Base-by-base conservation (phyloP, 2,888 invertebrate genomes). In the Trachelus stipa region DNA sequence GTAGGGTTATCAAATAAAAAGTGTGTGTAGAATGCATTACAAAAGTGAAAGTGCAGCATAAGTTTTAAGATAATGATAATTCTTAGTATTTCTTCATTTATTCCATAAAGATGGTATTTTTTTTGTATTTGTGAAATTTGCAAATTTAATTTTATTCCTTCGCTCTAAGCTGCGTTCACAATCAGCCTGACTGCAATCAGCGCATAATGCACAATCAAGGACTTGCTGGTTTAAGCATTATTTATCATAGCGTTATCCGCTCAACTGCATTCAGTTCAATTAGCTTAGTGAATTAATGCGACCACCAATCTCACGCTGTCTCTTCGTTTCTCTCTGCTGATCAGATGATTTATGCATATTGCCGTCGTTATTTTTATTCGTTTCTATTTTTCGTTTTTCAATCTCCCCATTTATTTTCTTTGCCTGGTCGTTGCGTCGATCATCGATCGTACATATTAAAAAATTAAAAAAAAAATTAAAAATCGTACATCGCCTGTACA, bases 251-350 rank as follows among this genome's bases (percentile, higher is more conserved):
- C 71, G 79, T 81, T 82, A 82, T 81, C 79, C 73, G 69, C 74
- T 75, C 77, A 80, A 83, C 80, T 79, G 79, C 81, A 79, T 82
- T 79, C 81, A 77, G 82, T 83, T 83, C 80, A 83, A 83, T 83
- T 83, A 83, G 81, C 79, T 56, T 35, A 73, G 74, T 75, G 77
- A 81, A 82, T 83, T 80, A 79, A 82, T 79, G 76, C 79, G 68
- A 75, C 74, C 82, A 30, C 40, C 75, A 30, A 73, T 73, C 74
- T 74, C 77, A 68, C 74, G 69, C 68, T 68, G 30, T 68, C 33
- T 37, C 40, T 37, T 37, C 30, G 40, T 74, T n/a, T 74, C 30
- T 76, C 35, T 73, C 76, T 34, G 71, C 73, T 40, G 40, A 34
- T 15, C 71, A 12, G 33, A 31, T 71, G 71, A 71, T 31, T 71